phyloP scores from a whole-genome alignment of 1,140 invertebrate genomes.

The Drosophila kanapiae region DNA sequence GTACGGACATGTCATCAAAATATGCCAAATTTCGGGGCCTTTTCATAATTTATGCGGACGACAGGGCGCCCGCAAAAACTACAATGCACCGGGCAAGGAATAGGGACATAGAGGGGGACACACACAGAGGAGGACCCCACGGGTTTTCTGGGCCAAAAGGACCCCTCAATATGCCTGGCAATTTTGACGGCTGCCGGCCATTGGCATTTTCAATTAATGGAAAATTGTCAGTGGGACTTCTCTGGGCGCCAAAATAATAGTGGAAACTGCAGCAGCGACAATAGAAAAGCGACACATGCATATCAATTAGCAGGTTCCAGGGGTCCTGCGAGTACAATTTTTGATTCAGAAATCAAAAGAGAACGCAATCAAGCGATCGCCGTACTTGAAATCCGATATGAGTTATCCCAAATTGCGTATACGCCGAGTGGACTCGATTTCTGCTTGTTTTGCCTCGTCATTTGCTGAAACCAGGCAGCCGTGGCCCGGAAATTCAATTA shows the following conservation, averaged over 20 bases:
- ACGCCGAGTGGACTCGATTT: constrained; percentile 42
- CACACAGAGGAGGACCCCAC: background rate
- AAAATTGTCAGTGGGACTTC: constrained; percentile 39
- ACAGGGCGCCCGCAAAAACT: constrained; percentile 15
- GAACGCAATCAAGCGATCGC: constrained; percentile 33
- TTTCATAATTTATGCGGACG: constrained; percentile 49
- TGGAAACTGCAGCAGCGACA: constrained; percentile 10
- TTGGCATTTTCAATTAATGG: constrained; percentile 65
- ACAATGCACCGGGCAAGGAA: constrained; percentile 15
- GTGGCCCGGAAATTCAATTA: constrained; percentile 43
- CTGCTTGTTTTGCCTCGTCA: constrained; percentile 41
- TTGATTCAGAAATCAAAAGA: constrained; percentile 22
- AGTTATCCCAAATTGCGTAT: constrained; percentile 35
- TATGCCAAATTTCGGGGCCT: constrained; percentile 11
- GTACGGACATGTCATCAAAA: constrained; percentile 31
- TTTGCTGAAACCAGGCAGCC: constrained; percentile 27
- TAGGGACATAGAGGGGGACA: background rate
- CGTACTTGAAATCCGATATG: constrained; percentile 40
- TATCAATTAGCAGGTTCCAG: constrained; percentile 45
- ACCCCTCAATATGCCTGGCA: constrained; percentile 26
- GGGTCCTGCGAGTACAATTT: constrained; percentile 26
- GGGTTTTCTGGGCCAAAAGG: constrained; percentile 1
- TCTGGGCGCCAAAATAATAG: constrained; percentile 21
- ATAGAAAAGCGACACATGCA: constrained; percentile 46
- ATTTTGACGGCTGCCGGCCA: constrained; percentile 35